A percentile compares a stretch with the other conserved stretches of the same genome.
Conservation (phyloP, 2,113 vertebrate genomes). For the Uria aalge region DNA sequence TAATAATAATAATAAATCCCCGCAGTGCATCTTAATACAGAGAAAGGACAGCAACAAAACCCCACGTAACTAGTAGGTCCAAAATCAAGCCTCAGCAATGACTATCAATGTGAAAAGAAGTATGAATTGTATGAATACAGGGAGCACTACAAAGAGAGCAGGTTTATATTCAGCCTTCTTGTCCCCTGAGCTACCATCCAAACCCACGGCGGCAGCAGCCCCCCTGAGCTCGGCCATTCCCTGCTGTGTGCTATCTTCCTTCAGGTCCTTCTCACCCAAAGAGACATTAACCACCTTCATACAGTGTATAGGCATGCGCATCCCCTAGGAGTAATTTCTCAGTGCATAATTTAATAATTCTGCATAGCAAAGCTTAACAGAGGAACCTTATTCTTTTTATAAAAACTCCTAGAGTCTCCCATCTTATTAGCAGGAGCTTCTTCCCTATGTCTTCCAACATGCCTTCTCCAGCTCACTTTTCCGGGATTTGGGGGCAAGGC, state of each 20-base stretch:
- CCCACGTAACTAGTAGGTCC: not conserved
- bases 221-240: not conserved
- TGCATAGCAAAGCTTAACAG: not conserved
- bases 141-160: not conserved
- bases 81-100: not conserved
- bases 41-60: not conserved
- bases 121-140: accelerated
- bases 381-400: not conserved
- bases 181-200: not conserved
- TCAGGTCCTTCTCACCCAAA: not conserved
- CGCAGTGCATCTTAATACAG: not conserved
- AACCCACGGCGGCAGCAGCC: not conserved
- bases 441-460: not conserved
- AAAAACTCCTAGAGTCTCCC: not conserved
- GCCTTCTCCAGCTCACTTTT: not conserved
- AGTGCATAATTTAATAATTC: not conserved
- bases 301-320: not conserved
- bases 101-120: not conserved
- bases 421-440: not conserved
- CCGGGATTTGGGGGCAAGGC: accelerated
- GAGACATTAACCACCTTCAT: not conserved
- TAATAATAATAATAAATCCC: not conserved
- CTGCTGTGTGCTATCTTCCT: not conserved
- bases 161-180: not conserved
- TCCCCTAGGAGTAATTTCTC: not conserved